Conservation (phyloP, 2,888 invertebrate species). For the Pseudococcus jackbeardsleyi region DNA sequence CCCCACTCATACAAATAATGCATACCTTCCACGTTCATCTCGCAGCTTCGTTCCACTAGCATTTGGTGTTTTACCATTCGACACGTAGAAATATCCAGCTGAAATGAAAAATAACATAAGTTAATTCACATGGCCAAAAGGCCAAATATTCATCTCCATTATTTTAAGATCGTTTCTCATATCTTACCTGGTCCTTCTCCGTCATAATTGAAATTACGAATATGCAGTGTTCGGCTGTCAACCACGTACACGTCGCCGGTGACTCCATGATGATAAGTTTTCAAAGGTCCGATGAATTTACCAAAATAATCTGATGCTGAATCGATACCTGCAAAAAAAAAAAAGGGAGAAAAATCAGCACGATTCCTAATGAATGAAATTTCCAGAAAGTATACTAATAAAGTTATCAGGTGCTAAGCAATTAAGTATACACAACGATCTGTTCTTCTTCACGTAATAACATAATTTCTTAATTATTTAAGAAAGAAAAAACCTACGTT, state of each 20-base stretch:
- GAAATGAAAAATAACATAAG: slow-evolving; percentile 68
- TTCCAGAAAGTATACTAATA: neutral
- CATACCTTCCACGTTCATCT: slow-evolving; percentile 77
- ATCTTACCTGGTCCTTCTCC: slow-evolving; percentile 87
- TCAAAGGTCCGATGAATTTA: slow-evolving; percentile 82
- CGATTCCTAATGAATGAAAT: no score
- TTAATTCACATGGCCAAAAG: neutral
- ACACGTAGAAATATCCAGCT: slow-evolving; percentile 94
- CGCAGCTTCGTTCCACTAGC: slow-evolving; percentile 81
- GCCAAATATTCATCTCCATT: neutral
- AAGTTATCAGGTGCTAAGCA: no score
- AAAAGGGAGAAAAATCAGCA: neutral
- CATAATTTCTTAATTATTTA: neutral
- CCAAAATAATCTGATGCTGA: slow-evolving; percentile 76
- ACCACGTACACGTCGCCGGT: slow-evolving; percentile 89
- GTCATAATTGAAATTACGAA: slow-evolving; percentile 91
- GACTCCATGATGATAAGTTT: slow-evolving; percentile 86
- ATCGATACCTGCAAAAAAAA: slow-evolving; percentile 55
- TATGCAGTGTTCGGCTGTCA: slow-evolving; percentile 87
- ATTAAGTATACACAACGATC: neutral
- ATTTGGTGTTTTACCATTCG: slow-evolving; percentile 78
- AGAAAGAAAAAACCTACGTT: neutral
- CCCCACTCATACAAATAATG: neutral
- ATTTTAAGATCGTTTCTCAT: neutral
- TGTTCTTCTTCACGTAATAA: neutral